phyloP scores from a whole-genome alignment of 1,140 invertebrate species.

The Ceratoteleas bidentatus region DNA sequence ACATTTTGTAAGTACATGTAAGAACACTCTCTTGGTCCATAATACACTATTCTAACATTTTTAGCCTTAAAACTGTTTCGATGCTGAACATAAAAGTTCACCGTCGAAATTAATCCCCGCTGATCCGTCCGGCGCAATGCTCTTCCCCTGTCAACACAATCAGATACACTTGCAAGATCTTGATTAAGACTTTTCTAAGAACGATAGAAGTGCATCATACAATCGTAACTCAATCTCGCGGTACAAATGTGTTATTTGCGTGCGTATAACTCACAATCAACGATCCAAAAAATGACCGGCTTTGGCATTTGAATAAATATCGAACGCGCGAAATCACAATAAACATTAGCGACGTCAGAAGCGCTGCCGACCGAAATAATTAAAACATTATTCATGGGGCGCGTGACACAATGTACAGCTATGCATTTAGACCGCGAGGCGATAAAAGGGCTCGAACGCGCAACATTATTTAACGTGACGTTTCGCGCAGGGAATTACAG shows the following conservation, averaged over 20 bases:
- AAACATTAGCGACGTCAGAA: constrained; percentile 9
- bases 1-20: no score
- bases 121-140: no score
- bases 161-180: neutral
- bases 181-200: constrained; percentile 13
- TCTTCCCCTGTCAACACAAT: no score
- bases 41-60: no score
- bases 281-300: constrained; percentile 3
- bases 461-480: constrained; percentile 46
- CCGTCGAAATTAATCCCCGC: no score
- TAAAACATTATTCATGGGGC: constrained; percentile 32
- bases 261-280: neutral
- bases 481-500: constrained; percentile 34
- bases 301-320: constrained; percentile 10
- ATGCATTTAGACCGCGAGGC: constrained; percentile 3
- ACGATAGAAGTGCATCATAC: constrained; percentile 9
- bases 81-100: no score
- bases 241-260: constrained; percentile 13
- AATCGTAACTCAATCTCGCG: constrained; percentile 3
- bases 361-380: constrained; percentile 16
- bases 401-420: constrained; percentile 1
- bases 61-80: no score
- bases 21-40: no score
- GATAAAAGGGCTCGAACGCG: constrained; percentile 18
- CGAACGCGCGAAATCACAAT: constrained; percentile 2